Evolutionary conservation across 2,888 invertebrate genomes (phyloP), one percentile per base, ranked within the genome.

Genomic region (Dicyrtomina minuta): DNA sequence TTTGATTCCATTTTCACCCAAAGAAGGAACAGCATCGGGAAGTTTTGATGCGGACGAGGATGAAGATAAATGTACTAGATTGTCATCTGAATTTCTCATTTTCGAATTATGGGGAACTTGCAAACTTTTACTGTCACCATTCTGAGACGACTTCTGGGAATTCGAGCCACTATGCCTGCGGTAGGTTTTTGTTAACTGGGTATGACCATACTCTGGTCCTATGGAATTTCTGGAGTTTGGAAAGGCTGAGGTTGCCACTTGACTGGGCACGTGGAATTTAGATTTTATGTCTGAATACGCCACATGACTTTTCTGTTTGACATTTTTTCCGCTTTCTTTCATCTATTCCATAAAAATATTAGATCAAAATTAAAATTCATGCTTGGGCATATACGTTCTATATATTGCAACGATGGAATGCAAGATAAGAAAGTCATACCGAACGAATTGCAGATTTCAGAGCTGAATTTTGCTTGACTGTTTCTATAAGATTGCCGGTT

Each of bases 241-340:
- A 22, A 41, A 33, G 5, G 59, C 24, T 27, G 55, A 58, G 24
- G 56, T 17, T 15, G 55, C 22, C 27, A 66, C 43, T 55, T 61
- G 68, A 44, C 68, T 58, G 13, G 74, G 55, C 12, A 74, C 83
- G 74, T 81, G 81, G 27, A 85, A 80, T 82, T 88, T 90, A 59
- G 88, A 89, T 78, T 88, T 86, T 33, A 91, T 83, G 69, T 89
- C 91, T 81, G 90, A 90, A 79, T 90, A 90, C 2, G 88, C 91
- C 68, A 89, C 89, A 76, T 82, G 82, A 43, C 83, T 80, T 72
- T 81, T 81, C 41, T 81, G 80, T 81, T 89, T 90, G 78, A 91
- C 87, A 80, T 89, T 89, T 79, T 88, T 89, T 4, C 89, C 89
- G 71, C 88, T 86, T 79, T 89, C 89, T 82, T 88, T 89, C 4